A percentile compares a stretch with the other conserved stretches of the same genome.
Evolutionary conservation across 2,113 vertebrate genomes (phyloP).

Genomic region (western clawed frog (Xenopus tropicalis)): UCB_Xtro_10.0 CM004445.2:25949501-25950000

Average conservation of each 20-base stretch:
- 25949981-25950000: too few species aligned
- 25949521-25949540: slow-evolving; percentile 28
- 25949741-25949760: not conserved
- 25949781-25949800: not conserved
- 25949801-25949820: not conserved
- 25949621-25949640: slow-evolving; percentile 19
- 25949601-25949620: slow-evolving; percentile 27
- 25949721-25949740: slow-evolving; percentile 10
- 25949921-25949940: too few species aligned
- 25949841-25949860: too few species aligned
- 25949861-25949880: too few species aligned
- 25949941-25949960: not conserved
- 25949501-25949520: slow-evolving; percentile 38
- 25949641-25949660: slow-evolving; percentile 8
- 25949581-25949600: slow-evolving; percentile 33
- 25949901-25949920: too few species aligned
- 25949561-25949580: slow-evolving; percentile 31
- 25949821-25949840: too few species aligned
- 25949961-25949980: too few species aligned
- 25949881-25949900: too few species aligned
- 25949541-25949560: slow-evolving; percentile 39
- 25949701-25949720: not conserved
- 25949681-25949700: slow-evolving; percentile 10
- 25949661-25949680: slow-evolving; percentile 25
- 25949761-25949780: not conserved